Evolutionary conservation across 2,113 vertebrate species (phyloP).

Genomic region (Stegastes partitus): DNA sequence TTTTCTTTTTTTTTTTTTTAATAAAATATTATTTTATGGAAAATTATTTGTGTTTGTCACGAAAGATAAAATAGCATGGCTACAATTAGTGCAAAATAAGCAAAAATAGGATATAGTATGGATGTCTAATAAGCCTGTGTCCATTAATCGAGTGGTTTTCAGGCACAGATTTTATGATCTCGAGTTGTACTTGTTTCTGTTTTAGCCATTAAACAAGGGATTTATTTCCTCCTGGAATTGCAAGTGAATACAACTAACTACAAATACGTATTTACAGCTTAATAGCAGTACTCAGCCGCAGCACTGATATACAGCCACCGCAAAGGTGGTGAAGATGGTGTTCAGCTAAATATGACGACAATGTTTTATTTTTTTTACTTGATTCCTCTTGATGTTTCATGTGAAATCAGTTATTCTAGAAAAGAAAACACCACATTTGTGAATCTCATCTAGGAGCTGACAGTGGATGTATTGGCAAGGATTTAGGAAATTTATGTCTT

Average conservation of each 20-base stretch:
- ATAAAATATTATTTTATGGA: slow-evolving; percentile 9
- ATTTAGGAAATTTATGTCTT: slow-evolving; percentile 82
- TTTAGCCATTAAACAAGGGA: neutral
- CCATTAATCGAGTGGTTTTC: neutral
- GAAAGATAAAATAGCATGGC: neutral
- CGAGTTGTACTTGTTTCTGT: neutral
- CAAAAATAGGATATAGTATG: neutral
- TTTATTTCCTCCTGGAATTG: neutral
- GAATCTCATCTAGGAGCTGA: slow-evolving; percentile 53
- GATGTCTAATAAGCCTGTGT: too few species aligned
- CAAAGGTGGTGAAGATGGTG: neutral
- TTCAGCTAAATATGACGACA: slow-evolving; percentile 6
- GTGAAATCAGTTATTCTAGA: slow-evolving; percentile 63
- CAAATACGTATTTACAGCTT: neutral
- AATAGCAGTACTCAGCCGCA: neutral
- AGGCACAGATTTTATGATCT: neutral
- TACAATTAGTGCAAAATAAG: neutral
- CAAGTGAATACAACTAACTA: neutral
- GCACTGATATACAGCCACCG: neutral
- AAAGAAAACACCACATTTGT: slow-evolving; percentile 73
- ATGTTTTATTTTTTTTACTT: slow-evolving; percentile 6
- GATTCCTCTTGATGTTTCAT: slow-evolving; percentile 62
- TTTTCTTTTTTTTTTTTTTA: too few species aligned
- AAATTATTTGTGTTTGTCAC: neutral
- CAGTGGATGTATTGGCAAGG: slow-evolving; percentile 70